A percentile compares a stretch with the other conserved stretches of the same genome.
Conservation (phyloP, 2,888 invertebrate species). For the Xanthia icteritia region DNA sequence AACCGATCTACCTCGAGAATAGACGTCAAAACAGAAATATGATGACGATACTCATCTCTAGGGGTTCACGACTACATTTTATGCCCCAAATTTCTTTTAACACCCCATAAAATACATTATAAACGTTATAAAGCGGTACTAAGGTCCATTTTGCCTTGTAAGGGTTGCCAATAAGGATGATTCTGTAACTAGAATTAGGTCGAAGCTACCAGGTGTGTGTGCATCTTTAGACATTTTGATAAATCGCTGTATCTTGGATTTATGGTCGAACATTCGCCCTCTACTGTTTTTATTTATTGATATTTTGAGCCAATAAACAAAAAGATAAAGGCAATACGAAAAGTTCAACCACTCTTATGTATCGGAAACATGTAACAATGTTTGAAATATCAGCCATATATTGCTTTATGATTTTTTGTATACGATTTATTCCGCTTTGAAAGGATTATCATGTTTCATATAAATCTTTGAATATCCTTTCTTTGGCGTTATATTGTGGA, state of each 20-base stretch:
- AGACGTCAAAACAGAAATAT: conserved; percentile 79
- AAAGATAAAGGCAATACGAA: conserved; percentile 28
- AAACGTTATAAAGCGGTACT: conserved; percentile 43
- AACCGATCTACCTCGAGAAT: conserved; percentile 59
- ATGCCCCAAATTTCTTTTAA: conserved; percentile 62
- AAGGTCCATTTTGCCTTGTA: conserved; percentile 59
- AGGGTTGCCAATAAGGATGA: conserved; percentile 49
- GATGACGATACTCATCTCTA: conserved; percentile 76
- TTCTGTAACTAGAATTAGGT: conserved; percentile 75
- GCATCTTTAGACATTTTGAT: conserved; percentile 80
- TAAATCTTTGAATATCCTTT: conserved; percentile 29
- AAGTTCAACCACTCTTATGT: conserved; percentile 8
- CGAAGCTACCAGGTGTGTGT: conserved; percentile 74
- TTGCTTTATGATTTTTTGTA: conserved; percentile 34
- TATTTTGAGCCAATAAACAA: conserved; percentile 66
- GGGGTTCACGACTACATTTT: conserved; percentile 66
- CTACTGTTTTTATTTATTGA: conserved; percentile 75
- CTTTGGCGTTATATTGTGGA: conserved; percentile 27
- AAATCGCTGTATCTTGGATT: conserved; percentile 74
- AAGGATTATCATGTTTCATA: conserved; percentile 50
- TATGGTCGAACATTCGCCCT: conserved; percentile 65
- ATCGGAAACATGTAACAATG: conserved; percentile 29
- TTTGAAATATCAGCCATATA: conserved; percentile 29
- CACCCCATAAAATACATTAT: conserved; percentile 37
- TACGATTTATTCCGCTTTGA: conserved; percentile 40